Conservation (phyloP, 2,888 invertebrate genomes). For the Leucophenga maculata region DNA sequence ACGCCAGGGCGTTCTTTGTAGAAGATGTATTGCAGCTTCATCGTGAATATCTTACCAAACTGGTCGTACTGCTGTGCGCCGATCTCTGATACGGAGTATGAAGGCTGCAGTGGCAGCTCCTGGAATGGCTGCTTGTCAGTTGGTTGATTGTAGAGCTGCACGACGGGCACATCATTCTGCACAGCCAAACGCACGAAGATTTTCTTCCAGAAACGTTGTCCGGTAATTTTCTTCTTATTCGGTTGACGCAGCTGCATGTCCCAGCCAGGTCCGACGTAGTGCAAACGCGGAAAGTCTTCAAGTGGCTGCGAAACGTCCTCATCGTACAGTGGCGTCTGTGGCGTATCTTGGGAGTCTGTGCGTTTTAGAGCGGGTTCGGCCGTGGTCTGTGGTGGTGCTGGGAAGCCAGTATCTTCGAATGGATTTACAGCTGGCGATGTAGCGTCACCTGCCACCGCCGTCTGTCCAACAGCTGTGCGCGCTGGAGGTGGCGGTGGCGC, state of each 20-base stretch:
- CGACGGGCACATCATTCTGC: slow-evolving; percentile 86
- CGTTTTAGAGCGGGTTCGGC: slow-evolving; percentile 69
- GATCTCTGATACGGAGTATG: slow-evolving; percentile 95
- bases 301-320: slow-evolving; percentile 94
- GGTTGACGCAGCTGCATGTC: slow-evolving; percentile 96
- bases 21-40: slow-evolving; percentile 95
- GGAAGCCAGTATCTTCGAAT: slow-evolving; percentile 73
- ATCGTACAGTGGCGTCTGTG: slow-evolving; percentile 94
- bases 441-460: slow-evolving; percentile 68
- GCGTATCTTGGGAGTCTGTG: slow-evolving; percentile 82
- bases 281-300: slow-evolving; percentile 89
- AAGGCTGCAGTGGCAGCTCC: slow-evolving; percentile 93
- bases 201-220: slow-evolving; percentile 97
- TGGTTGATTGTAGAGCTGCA: slow-evolving; percentile 88
- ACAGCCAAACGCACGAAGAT: slow-evolving; percentile 86
- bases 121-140: slow-evolving; percentile 94
- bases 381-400: slow-evolving; percentile 58
- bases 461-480: slow-evolving; percentile 45
- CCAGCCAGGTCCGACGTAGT: slow-evolving; percentile 89
- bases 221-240: slow-evolving; percentile 96
- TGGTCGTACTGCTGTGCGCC: slow-evolving; percentile 98
- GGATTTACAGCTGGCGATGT: slow-evolving; percentile 82
- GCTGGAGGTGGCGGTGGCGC: slow-evolving; percentile 79
- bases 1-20: slow-evolving; percentile 98
- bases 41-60: slow-evolving; percentile 98